Evolutionary conservation across 2,888 invertebrate species (phyloP).

Genomic region (Noctua comes): DNA sequence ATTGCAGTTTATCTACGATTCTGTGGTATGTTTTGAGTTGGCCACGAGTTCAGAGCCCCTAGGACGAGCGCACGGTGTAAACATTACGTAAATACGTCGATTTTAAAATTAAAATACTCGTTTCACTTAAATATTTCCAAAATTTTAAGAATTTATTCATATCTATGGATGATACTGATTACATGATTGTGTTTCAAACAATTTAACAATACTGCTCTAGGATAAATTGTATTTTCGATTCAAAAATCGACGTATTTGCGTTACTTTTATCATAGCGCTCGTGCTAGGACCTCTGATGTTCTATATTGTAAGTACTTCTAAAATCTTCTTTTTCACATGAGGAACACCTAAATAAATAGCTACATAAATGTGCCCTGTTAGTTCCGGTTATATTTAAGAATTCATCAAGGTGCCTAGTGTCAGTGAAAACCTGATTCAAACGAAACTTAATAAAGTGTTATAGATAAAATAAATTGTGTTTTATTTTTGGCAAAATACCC

Average conservation of each 20-base stretch:
- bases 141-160: too few species aligned
- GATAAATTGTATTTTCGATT: too few species aligned
- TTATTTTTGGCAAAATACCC: too few species aligned
- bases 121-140: too few species aligned
- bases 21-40: background rate
- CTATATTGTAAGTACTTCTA: background rate
- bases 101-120: too few species aligned
- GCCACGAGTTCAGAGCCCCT: too few species aligned
- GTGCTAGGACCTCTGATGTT: background rate
- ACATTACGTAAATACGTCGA: background rate
- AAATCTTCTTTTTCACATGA: background rate
- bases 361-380: background rate
- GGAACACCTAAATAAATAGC: background rate
- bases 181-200: too few species aligned
- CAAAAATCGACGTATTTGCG: too few species aligned
- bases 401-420: background rate
- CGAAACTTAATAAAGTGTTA: background rate
- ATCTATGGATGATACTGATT: too few species aligned
- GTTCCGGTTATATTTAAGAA: background rate
- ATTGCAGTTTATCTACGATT: conserved; percentile 18
- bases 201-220: too few species aligned
- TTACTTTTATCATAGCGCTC: too few species aligned
- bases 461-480: background rate
- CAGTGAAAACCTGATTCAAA: background rate
- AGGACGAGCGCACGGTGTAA: background rate